A percentile compares a stretch with the other conserved stretches of the same genome.
Evolutionary conservation across 2,113 vertebrate species (phyloP).

Genomic region (Leptobrachium ailaonicum): DNA sequence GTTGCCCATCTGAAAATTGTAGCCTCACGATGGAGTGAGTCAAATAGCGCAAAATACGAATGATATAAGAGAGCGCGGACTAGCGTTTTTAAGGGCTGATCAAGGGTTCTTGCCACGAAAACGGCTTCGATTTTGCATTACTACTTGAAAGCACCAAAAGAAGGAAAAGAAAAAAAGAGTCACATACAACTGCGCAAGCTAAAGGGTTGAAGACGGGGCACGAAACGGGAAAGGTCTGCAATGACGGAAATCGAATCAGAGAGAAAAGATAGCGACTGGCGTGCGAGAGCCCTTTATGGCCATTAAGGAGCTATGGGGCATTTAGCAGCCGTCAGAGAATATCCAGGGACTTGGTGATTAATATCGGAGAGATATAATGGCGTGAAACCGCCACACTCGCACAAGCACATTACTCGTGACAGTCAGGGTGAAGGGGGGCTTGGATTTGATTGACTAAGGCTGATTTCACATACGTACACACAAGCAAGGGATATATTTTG

Average conservation of each 20-base stretch:
- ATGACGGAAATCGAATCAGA: slow-evolving; percentile 42
- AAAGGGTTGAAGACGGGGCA: not conserved
- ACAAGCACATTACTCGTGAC: slow-evolving; percentile 8
- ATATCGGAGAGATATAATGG: slow-evolving; percentile 51
- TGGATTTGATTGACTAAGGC: too few species aligned
- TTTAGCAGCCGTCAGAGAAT: slow-evolving; percentile 56
- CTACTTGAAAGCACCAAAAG: too few species aligned
- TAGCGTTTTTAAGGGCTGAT: too few species aligned
- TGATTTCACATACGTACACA: too few species aligned
- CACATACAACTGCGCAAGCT: not conserved
- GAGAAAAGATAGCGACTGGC: slow-evolving; percentile 48
- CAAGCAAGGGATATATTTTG: too few species aligned
- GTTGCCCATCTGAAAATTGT: too few species aligned
- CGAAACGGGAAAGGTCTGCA: slow-evolving; percentile 16
- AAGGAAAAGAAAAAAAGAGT: not conserved
- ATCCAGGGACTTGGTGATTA: slow-evolving; percentile 59
- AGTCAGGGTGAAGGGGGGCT: too few species aligned
- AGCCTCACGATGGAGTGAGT: too few species aligned
- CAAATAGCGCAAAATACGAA: too few species aligned
- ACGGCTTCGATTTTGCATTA: too few species aligned
- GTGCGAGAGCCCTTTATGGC: slow-evolving; percentile 60
- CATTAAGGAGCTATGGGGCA: slow-evolving; percentile 57
- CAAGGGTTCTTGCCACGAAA: too few species aligned
- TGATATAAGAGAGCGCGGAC: too few species aligned
- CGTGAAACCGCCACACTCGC: slow-evolving; percentile 19